phyloP scores from a whole-genome alignment of 2,113 vertebrate species.

The Alces alces region DNA sequence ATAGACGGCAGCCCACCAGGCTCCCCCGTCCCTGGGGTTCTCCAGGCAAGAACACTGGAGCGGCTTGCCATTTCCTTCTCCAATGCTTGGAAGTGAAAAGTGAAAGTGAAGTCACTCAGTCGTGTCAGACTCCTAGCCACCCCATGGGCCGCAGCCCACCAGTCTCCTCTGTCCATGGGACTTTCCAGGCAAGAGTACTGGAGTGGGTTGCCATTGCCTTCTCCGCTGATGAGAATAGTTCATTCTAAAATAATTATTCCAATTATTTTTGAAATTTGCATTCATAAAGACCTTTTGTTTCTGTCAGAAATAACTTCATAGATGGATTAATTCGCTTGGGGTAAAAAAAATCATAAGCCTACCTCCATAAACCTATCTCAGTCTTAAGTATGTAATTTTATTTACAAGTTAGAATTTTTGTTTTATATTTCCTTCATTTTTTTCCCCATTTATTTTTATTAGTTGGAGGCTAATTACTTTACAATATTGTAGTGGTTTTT shows the following conservation, averaged over 20 bases:
- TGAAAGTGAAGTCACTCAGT: background rate
- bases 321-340: background rate
- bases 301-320: constrained; percentile 29
- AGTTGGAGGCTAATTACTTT: too few species aligned
- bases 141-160: background rate
- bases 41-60: background rate
- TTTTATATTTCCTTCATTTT: too few species aligned
- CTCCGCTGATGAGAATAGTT: background rate
- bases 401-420: background rate
- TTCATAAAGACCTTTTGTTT: constrained; percentile 34
- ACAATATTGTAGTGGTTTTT: too few species aligned
- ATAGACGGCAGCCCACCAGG: background rate
- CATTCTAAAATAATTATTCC: background rate
- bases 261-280: constrained; percentile 23
- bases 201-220: background rate
- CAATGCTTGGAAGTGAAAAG: background rate
- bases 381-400: background rate
- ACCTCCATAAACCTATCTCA: background rate
- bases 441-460: too few species aligned
- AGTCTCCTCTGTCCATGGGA: background rate
- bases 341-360: background rate
- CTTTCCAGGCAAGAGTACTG: background rate
- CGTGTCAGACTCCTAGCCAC: background rate
- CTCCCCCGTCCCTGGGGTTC: fast-evolving
- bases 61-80: background rate